Percentiles rank a stretch among this genome's conserved stretches.
Evolutionary conservation across 2,113 vertebrate species (phyloP).

Genomic region (Mormoops blainvillei): DNA sequence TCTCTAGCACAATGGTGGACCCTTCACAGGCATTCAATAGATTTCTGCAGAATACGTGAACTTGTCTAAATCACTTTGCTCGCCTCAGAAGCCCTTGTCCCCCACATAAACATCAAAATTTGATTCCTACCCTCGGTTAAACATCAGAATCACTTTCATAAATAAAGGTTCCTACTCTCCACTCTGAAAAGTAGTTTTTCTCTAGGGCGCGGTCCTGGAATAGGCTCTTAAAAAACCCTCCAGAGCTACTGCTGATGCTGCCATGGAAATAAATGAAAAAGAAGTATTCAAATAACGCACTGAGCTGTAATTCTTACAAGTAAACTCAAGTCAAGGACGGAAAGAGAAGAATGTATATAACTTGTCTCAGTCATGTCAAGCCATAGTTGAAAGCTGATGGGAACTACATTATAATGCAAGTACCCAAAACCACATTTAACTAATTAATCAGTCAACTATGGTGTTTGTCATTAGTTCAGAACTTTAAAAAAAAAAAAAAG

Average conservation of each 20-base stretch:
- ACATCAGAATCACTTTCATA: not conserved
- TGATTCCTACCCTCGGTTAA: not conserved
- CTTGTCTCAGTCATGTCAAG: not conserved
- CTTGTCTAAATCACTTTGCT: not conserved
- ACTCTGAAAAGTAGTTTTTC: not conserved
- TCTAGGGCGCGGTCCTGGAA: not conserved
- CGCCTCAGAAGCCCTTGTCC: not conserved
- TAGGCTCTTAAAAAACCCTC: not conserved
- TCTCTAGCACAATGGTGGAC: not conserved
- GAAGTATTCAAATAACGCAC: not conserved
- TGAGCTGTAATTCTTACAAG: not conserved
- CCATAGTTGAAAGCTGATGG: not conserved
- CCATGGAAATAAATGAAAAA: not conserved
- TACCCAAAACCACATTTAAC: not conserved
- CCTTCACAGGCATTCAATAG: accelerated
- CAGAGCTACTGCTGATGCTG: not conserved
- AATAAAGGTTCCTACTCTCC: not conserved
- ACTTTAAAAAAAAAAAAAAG: not conserved
- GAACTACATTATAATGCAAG: not conserved
- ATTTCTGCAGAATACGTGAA: not conserved
- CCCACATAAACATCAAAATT: not conserved
- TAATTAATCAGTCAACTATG: not conserved
- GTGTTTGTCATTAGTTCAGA: not conserved
- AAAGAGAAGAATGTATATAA: not conserved
- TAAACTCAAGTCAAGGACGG: not conserved